Percentiles rank a stretch among this genome's conserved stretches.
Evolutionary conservation across 2,888 invertebrate species (phyloP).

Genomic region (Sminthurides aquaticus): DNA sequence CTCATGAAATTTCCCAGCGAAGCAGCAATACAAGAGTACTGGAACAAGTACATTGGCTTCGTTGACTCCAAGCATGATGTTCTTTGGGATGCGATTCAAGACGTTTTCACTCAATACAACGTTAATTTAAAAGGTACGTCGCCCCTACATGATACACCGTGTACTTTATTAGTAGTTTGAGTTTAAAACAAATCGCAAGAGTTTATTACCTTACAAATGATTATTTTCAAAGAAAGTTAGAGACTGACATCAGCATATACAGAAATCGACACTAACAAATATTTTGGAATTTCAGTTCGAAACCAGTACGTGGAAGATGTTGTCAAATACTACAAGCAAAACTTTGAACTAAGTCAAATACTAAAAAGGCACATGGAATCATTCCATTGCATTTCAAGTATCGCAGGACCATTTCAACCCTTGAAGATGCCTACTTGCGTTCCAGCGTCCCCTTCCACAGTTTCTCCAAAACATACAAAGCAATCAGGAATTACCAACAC

Average conservation of each 20-base stretch:
- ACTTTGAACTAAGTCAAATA: slow-evolving; percentile 60
- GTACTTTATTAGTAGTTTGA: not conserved
- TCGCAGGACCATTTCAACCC: not conserved
- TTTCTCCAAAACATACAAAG: too few species aligned
- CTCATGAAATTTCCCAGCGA: slow-evolving; percentile 31
- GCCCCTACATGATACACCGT: not conserved
- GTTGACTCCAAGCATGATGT: slow-evolving; percentile 58
- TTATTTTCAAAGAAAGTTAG: not conserved
- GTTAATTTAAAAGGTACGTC: slow-evolving; percentile 56
- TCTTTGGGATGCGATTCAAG: slow-evolving; percentile 62
- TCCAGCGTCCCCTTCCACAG: too few species aligned
- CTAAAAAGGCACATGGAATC: slow-evolving; percentile 48
- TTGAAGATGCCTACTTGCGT: not conserved
- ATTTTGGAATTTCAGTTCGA: slow-evolving; percentile 52
- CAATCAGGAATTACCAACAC: too few species aligned
- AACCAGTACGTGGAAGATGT: slow-evolving; percentile 61
- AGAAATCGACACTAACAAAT: not conserved
- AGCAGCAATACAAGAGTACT: slow-evolving; percentile 59
- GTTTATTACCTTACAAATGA: not conserved
- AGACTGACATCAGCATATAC: not conserved
- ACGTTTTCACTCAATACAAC: slow-evolving; percentile 60
- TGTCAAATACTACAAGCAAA: slow-evolving; percentile 57
- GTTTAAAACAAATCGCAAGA: slow-evolving; percentile 4
- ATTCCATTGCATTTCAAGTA: not conserved
- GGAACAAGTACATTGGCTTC: slow-evolving; percentile 58